Conservation (phyloP, 2,888 invertebrate species). For the Acanthosepion lycidas region DNA sequence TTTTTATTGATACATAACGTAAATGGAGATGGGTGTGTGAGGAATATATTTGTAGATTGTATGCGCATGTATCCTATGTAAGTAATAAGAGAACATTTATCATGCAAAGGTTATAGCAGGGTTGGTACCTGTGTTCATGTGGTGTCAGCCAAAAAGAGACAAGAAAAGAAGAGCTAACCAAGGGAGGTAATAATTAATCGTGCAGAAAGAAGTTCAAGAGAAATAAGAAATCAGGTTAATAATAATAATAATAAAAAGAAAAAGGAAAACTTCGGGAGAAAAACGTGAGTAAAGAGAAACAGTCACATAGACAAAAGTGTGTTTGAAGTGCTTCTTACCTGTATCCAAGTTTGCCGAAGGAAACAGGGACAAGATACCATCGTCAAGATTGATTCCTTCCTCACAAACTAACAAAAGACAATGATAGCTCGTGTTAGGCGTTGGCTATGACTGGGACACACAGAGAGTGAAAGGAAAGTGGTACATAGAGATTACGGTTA, state of each 20-base stretch:
- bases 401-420: conserved; percentile 47
- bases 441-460: background rate
- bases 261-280: background rate
- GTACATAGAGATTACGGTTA: background rate
- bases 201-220: background rate
- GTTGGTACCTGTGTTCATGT: background rate
- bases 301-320: background rate
- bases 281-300: background rate
- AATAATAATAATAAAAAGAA: background rate
- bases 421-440: background rate
- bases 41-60: too few species aligned
- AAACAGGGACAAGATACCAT: conserved; percentile 45
- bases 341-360: conserved; percentile 41
- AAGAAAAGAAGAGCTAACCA: background rate
- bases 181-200: background rate
- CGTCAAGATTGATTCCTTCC: conserved; percentile 45
- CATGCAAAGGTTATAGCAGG: background rate
- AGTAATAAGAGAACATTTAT: background rate
- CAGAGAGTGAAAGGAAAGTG: background rate
- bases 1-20: too few species aligned
- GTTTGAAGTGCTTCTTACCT: conserved; percentile 42
- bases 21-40: too few species aligned
- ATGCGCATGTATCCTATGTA: too few species aligned
- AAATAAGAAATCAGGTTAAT: background rate
- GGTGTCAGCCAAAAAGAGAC: background rate